A percentile compares a stretch with the other conserved stretches of the same genome.
phyloP scores from a whole-genome alignment of 2,888 invertebrate genomes.

The Choristoneura rosaceana region DNA sequence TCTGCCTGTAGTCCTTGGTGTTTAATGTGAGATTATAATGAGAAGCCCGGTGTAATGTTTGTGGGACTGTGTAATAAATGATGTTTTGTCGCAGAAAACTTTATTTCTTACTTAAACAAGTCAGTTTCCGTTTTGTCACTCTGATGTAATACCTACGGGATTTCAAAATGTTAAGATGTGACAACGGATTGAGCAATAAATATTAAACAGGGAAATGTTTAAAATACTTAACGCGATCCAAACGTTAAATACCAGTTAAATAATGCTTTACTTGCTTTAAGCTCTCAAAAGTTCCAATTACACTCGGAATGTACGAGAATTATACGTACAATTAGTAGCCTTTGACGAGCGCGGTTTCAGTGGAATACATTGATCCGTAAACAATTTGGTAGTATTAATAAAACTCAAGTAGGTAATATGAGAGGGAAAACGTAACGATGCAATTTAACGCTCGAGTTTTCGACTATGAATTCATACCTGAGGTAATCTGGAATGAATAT shows the following conservation, averaged over 20 bases:
- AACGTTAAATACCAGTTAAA: not conserved
- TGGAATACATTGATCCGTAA: constrained; percentile 21
- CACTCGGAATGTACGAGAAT: constrained; percentile 27
- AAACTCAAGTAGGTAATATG: constrained; percentile 8
- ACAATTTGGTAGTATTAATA: constrained; percentile 16
- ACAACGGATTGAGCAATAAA: not conserved
- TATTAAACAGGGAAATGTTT: not conserved
- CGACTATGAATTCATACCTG: constrained; percentile 3
- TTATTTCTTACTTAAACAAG: not conserved
- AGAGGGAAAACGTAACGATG: constrained; percentile 3
- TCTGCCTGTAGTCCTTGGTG: constrained; percentile 22
- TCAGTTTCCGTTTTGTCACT: too few relatives aligned
- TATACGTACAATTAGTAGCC: constrained; percentile 25
- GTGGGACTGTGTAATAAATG: constrained; percentile 29
- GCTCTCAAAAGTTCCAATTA: constrained; percentile 23
- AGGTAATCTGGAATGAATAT: constrained; percentile 2
- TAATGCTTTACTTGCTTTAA: constrained; percentile 15
- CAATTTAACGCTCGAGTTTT: constrained; percentile 4
- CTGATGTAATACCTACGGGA: too few relatives aligned
- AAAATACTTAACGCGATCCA: not conserved
- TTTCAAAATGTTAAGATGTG: not conserved
- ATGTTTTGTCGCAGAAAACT: not conserved
- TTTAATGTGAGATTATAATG: constrained; percentile 27
- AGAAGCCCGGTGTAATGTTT: constrained; percentile 22
- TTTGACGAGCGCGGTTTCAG: constrained; percentile 24